Base-by-base conservation (phyloP, 1,140 invertebrate species). In the Conus betulinus region DNA sequence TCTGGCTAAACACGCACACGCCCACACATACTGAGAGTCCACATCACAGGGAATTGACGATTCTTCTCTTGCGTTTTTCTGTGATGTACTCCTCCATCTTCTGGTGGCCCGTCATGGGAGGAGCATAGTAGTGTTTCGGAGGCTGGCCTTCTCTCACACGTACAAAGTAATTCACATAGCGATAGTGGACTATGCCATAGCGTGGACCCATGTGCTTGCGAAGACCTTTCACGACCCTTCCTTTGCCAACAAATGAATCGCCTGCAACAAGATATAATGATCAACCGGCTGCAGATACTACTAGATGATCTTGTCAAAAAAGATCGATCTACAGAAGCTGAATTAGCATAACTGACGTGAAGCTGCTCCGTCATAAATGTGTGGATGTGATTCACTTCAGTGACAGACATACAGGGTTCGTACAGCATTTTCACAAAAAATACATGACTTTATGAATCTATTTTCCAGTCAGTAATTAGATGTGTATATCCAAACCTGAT, bases 91-190 rank as follows among this genome's bases (percentile, higher is more conserved):
- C 90, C 55, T 92, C 90, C 89, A 94, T 91, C 82, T 93, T 91
- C 52, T 94, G 90, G 85, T 93, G 89, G 0, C 97, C 97, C 11
- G 94, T 95, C 17, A 88, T 89, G 89, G 96, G 96, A n/a, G 96
- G 96, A 88, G 96, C 94, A 94, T 98, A 98, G 76, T 95, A 96
- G 91, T 97, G 96, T 94, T 98, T 97, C n/a, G 98, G 98, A 88
- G 98, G 98, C 93, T 96, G 96, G 15, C 98, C 98, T 96, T 99
- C 98, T 95, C 99, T 98, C 57, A 99, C 95, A 55, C 97, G 95
- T 0, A 99, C 97, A 96, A 97, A 99, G 94, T 99, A 99, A 95
- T 99, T 97, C 90, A 96, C 96, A 94, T 98, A 97, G 88, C 96
- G 96, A 93, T 99, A 99, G 87, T 97, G 96, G 1, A 99, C 96